A percentile compares a stretch with the other conserved stretches of the same genome.
Evolutionary conservation across 2,113 vertebrate species (phyloP).

Genomic region (Calyptomena viridis): DNA sequence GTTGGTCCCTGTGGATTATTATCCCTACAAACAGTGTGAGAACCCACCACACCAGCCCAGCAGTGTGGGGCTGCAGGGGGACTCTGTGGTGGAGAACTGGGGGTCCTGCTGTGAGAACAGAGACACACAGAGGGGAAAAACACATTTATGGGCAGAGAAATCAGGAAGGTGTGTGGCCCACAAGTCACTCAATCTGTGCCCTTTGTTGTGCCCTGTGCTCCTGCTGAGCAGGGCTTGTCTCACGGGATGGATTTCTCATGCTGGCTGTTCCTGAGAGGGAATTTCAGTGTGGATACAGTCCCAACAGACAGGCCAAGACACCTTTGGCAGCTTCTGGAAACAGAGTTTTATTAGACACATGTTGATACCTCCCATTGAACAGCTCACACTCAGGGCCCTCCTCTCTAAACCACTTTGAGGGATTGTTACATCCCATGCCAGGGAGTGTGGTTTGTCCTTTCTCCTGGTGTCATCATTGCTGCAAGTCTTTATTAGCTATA

Average conservation of each 20-base stretch:
- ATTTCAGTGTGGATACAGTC: not conserved
- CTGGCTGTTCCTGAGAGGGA: not conserved
- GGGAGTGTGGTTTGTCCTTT: not conserved
- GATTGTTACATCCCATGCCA: not conserved
- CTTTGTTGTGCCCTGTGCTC: not conserved
- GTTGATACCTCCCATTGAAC: not conserved
- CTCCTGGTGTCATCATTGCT: accelerated
- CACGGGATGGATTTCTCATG: accelerated
- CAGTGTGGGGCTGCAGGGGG: not conserved
- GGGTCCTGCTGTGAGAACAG: not conserved
- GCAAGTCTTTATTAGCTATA: not conserved
- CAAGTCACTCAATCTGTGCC: not conserved
- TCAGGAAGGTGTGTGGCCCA: not conserved
- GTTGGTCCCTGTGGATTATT: not conserved
- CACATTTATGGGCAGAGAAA: not conserved
- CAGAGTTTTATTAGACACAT: not conserved
- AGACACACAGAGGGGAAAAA: not conserved
- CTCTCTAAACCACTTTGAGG: not conserved
- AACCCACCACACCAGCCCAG: accelerated
- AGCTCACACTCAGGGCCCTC: not conserved
- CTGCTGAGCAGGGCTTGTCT: not conserved
- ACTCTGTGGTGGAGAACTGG: not conserved
- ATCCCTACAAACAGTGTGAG: accelerated
- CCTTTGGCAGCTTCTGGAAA: not conserved
- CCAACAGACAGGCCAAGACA: not conserved